These are phyloP conservation scores for Strigamia maritima DNA, from an alignment of 2,888 invertebrate species.

Conservation along the genomic window DNA sequence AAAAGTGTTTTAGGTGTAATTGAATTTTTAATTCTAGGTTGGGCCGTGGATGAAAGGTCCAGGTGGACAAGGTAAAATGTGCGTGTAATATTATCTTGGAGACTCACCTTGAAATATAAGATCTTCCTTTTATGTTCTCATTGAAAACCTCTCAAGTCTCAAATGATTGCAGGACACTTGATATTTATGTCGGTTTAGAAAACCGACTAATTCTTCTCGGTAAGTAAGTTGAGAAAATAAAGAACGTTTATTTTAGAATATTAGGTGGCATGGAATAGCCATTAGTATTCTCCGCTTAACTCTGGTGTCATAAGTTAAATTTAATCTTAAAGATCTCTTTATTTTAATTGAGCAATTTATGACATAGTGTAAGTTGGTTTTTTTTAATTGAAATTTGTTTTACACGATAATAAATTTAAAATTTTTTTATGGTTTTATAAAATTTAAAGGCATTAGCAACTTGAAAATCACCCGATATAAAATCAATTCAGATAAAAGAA, in stretches of 20 bases:
- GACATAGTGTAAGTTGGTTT: not conserved
- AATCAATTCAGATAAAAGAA: not conserved
- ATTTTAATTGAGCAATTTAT: not conserved
- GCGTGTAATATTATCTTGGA: not conserved
- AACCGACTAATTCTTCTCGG: too few species aligned
- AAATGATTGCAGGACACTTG: not conserved
- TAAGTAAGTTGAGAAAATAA: not conserved
- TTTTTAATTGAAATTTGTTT: not conserved
- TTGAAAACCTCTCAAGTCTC: not conserved
- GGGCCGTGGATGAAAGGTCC: not conserved
- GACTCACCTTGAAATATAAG: not conserved
- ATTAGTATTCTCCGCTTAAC: not conserved
- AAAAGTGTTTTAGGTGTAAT: not conserved
- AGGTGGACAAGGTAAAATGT: not conserved
- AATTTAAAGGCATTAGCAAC: too few species aligned
- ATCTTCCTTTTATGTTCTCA: not conserved
- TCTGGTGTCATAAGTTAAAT: not conserved
- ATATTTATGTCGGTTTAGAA: not conserved
- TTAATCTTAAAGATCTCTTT: not conserved
- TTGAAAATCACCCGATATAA: too few species aligned
- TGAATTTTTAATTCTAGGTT: not conserved
- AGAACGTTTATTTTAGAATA: not conserved
- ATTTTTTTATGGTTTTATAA: too few species aligned
- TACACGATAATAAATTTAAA: too few species aligned
- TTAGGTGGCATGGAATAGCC: not conserved